Evolutionary conservation across 2,888 invertebrate genomes (phyloP).

Genomic region (Drosophila parthenogenetica): DNA sequence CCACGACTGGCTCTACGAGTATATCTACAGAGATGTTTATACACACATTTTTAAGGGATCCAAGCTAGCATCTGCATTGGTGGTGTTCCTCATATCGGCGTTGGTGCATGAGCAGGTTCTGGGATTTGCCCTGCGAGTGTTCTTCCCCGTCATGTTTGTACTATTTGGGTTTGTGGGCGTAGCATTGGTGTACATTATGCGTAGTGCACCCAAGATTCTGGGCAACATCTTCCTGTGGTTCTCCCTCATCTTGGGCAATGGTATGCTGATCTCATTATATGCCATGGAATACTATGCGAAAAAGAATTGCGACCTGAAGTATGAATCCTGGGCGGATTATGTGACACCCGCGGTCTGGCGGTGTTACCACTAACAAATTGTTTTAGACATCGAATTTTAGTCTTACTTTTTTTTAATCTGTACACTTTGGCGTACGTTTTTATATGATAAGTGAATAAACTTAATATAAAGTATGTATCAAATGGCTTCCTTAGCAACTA

Average conservation of each 20-base stretch:
- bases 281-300: constrained; percentile 89
- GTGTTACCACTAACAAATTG: constrained; percentile 75
- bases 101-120: constrained; percentile 95
- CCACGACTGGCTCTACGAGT: constrained; percentile 96
- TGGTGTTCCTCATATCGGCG: constrained; percentile 93
- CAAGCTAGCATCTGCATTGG: constrained; percentile 86
- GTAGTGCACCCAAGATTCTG: constrained; percentile 85
- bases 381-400: constrained; percentile 26
- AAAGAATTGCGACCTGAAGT: constrained; percentile 72
- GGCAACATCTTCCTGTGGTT: constrained; percentile 96
- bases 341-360: constrained; percentile 86
- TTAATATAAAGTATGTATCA: constrained; percentile 46
- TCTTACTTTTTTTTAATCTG: constrained; percentile 40
- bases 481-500: constrained; percentile 36
- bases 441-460: constrained; percentile 42
- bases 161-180: constrained; percentile 90
- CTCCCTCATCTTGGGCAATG: constrained; percentile 91
- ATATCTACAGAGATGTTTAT: constrained; percentile 92
- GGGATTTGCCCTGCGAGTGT: constrained; percentile 91
- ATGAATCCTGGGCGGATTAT: constrained; percentile 73
- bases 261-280: constrained; percentile 88
- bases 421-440: constrained; percentile 66
- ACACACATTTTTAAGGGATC: constrained; percentile 85
- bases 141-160: constrained; percentile 93
- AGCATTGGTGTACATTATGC: constrained; percentile 86